phyloP scores from a whole-genome alignment of 2,113 vertebrate genomes.

The Sylvilagus bachmani region DNA sequence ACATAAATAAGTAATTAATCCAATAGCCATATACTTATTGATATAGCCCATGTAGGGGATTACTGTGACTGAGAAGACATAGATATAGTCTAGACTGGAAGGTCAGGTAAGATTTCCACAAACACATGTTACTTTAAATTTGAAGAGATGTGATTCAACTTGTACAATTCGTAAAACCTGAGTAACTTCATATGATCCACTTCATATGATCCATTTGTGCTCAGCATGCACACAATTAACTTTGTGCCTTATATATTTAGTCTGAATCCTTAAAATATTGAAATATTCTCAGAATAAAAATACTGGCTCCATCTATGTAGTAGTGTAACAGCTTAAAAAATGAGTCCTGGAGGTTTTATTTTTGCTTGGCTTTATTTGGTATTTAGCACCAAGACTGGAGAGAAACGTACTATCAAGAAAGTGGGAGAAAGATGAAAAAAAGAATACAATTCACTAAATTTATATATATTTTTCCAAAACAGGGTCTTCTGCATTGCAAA shows the following conservation, averaged over 20 bases:
- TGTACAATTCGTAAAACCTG: not conserved
- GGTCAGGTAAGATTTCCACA: not conserved
- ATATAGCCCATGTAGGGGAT: not conserved
- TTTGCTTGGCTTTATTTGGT: not conserved
- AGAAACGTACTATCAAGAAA: not conserved
- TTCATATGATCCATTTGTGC: not conserved
- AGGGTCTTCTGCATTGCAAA: not conserved
- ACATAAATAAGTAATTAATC: not conserved
- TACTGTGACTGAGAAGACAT: not conserved
- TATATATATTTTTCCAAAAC: not conserved
- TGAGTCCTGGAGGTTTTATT: not conserved
- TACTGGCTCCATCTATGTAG: not conserved
- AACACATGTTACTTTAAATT: constrained; percentile 16
- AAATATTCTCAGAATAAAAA: constrained; percentile 18
- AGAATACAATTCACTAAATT: not conserved
- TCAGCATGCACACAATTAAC: not conserved
- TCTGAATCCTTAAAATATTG: not conserved
- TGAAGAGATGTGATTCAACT: not conserved
- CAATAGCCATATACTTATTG: not conserved
- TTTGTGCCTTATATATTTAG: not conserved
- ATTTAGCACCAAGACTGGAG: not conserved
- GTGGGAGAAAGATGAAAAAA: constrained; percentile 18
- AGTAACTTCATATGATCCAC: not conserved
- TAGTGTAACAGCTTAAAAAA: not conserved
- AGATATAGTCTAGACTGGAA: not conserved